phyloP scores from a whole-genome alignment of 1,140 invertebrate species.

The Dendroctonus valens region DNA sequence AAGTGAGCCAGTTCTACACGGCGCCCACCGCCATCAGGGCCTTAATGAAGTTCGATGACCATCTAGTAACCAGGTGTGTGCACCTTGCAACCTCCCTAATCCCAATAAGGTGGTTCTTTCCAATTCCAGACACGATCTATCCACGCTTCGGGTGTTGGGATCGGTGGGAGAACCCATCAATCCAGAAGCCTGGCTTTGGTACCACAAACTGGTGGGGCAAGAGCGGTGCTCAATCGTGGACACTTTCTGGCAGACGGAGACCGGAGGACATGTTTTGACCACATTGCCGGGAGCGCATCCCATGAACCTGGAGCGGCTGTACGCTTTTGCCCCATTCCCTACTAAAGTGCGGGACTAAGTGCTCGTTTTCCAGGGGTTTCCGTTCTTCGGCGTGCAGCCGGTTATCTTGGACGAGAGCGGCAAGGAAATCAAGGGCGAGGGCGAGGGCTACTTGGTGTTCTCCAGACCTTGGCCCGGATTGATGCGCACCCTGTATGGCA shows the following conservation, averaged over 20 bases:
- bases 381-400: conserved; percentile 95
- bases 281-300: conserved; percentile 92
- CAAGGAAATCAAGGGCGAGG: conserved; percentile 79
- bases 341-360: background rate
- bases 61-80: conserved; percentile 61
- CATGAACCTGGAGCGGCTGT: conserved; percentile 97
- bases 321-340: conserved; percentile 48
- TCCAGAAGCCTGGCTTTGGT: conserved; percentile 98
- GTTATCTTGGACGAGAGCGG: conserved; percentile 86
- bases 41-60: conserved; percentile 91
- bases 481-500: conserved; percentile 90
- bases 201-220: conserved; percentile 82
- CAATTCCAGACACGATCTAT: conserved; percentile 58
- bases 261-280: conserved; percentile 92
- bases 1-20: conserved; percentile 96
- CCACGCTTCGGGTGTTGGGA: conserved; percentile 78
- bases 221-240: conserved; percentile 88
- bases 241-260: conserved; percentile 99
- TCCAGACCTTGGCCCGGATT: conserved; percentile 94
- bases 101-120: background rate
- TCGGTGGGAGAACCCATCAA: conserved; percentile 98
- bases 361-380: conserved; percentile 74
- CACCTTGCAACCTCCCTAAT: background rate
- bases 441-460: conserved; percentile 94
- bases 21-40: conserved; percentile 96